Conservation (phyloP, 2,113 vertebrate genomes). For the Pollachius pollachius region DNA sequence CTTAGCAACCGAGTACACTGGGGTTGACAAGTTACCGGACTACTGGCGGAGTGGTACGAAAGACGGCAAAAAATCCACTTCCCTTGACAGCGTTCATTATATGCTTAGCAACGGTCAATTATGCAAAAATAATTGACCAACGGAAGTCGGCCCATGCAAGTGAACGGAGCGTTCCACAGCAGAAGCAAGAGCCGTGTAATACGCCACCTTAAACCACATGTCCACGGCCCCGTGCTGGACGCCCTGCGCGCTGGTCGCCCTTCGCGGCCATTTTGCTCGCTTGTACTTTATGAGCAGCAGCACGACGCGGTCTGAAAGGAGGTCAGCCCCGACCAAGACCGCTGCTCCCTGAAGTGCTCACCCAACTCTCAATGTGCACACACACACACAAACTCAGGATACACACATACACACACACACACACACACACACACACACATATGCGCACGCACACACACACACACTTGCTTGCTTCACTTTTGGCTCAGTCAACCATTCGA, state of each 20-base stretch:
- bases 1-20: no score
- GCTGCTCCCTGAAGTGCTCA: background rate
- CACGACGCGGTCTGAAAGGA: conserved; percentile 22
- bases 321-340: conserved; percentile 3
- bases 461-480: no score
- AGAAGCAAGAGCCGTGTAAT: no score
- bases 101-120: no score
- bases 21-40: no score
- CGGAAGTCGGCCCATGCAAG: no score
- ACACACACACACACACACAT: conserved; percentile 3
- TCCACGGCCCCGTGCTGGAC: conserved; percentile 25
- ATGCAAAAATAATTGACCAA: no score
- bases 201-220: background rate
- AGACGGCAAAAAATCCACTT: no score
- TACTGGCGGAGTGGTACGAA: no score
- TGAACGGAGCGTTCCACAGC: no score
- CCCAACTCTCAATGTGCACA: background rate
- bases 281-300: conserved; percentile 43
- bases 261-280: conserved; percentile 45
- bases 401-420: background rate
- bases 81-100: no score
- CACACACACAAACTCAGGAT: conserved; percentile 2
- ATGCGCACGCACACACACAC: conserved; percentile 1
- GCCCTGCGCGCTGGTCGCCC: conserved; percentile 27
- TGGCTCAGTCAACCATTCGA: background rate